Base-by-base conservation (phyloP, 2,888 invertebrate genomes). In the Ametastegia equiseti region DNA sequence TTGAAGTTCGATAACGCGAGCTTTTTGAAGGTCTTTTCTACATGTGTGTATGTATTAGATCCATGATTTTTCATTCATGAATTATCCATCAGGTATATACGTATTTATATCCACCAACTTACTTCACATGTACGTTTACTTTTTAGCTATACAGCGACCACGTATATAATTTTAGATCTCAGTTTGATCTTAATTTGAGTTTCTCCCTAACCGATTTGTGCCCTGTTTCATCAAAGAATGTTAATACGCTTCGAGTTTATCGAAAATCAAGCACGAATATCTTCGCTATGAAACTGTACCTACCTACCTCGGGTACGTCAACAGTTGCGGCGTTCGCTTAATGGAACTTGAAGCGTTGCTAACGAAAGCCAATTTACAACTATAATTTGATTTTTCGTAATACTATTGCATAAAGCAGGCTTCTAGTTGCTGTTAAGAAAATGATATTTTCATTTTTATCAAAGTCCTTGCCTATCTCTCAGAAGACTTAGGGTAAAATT, bases 201-300 rank as follows among this genome's bases (percentile, higher is more conserved):
- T 45, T 30, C 47, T 36, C 45, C 71, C 23, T 71, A 45, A 30
- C 30, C 65, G 65, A 23, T 7, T 45, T 19, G 30, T 13, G 11
- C 19, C 6, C 4, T 67, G 67, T 19, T 23, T 67, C 23, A 67
- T 39, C 0, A 39, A 67, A 67, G 39, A 67, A 67, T 23, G 67
- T 36, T 39, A 39, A 67, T 67, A 30, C 67, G n/a, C 39, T n/a
- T 67, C 19, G 39, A 67, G 36, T 39, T 67, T 39, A 67, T 67
- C 67, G 67, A 39, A 39, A 19, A 67, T 67, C 45, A 15, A 30
- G 27, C 45, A 71, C 45, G 71, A 71, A 71, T 27, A 71, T 71
- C 27, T 47, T 30, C 11, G 15, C 27, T 30, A 60, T 60, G 27
- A 60, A 23, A 60, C 30, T 60, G 13, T 30, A n/a, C n/a, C n/a